These are phyloP conservation scores for Cygnus atratus DNA, from an alignment of 2,113 vertebrate species.

Conservation along the genomic window DNA sequence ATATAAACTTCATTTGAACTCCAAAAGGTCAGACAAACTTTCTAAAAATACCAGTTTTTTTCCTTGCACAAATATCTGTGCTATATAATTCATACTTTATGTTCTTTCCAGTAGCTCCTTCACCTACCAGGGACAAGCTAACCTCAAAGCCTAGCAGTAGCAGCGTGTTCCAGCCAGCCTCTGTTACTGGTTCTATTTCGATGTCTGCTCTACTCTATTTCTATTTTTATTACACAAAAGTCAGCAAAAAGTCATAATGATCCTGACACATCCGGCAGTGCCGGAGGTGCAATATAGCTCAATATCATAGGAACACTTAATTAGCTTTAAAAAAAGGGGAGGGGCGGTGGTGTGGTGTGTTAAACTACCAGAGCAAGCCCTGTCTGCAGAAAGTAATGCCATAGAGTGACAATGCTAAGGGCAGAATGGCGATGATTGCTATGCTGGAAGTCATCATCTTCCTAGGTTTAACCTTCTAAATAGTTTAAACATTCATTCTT, in stretches of 20 bases:
- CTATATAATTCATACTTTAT: not conserved
- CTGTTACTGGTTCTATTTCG: not conserved
- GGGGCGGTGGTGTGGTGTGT: not conserved
- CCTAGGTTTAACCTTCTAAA: not conserved
- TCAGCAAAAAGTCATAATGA: not conserved
- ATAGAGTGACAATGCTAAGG: not conserved
- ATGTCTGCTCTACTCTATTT: not conserved
- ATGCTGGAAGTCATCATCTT: not conserved
- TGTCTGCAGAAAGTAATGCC: not conserved
- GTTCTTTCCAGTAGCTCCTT: not conserved
- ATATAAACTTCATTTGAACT: constrained; percentile 40
- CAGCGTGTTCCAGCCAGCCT: not conserved
- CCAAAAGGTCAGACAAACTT: constrained; percentile 10
- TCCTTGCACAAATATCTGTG: not conserved
- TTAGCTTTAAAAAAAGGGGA: not conserved
- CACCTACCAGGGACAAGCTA: not conserved
- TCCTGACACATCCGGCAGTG: not conserved
- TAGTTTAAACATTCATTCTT: not conserved
- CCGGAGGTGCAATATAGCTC: not conserved
- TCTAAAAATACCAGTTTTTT: not conserved
- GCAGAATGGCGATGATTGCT: not conserved
- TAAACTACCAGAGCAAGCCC: not conserved
- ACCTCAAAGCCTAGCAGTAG: not conserved
- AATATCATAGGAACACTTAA: not conserved
- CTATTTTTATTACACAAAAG: not conserved